These are phyloP conservation scores for Chelonus insularis DNA, from an alignment of 1,140 invertebrate genomes.

Conservation along the genomic window DNA sequence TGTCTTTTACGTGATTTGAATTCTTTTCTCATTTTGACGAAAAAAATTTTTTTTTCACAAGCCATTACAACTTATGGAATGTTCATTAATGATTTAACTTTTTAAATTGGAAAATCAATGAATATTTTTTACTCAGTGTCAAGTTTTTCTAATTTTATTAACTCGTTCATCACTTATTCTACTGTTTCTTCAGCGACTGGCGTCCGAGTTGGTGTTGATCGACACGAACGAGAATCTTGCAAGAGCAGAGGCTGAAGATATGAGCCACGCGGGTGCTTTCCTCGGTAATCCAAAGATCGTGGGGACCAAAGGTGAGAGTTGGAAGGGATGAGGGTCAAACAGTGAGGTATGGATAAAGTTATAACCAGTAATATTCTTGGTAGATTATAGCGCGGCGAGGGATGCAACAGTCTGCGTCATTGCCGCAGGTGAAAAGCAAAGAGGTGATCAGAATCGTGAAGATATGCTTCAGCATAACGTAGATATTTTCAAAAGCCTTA, in stretches of 20 bases:
- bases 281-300: conserved; percentile 47
- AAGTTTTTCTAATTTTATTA: background rate
- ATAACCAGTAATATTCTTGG: conserved; percentile 22
- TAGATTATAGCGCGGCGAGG: conserved; percentile 62
- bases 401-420: conserved; percentile 65
- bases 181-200: conserved; percentile 58
- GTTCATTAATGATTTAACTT: too few relatives aligned
- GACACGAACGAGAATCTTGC: conserved; percentile 64
- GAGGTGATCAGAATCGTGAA: conserved; percentile 58
- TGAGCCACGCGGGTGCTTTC: conserved; percentile 65
- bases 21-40: background rate
- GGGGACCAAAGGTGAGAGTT: conserved; percentile 46
- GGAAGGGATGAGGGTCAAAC: background rate
- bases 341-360: conserved; percentile 22
- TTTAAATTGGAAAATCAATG: too few relatives aligned
- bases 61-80: too few relatives aligned
- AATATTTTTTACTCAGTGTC: too few relatives aligned
- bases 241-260: conserved; percentile 65
- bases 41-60: too few relatives aligned
- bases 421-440: conserved; percentile 63
- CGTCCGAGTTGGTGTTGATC: conserved; percentile 63
- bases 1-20: background rate
- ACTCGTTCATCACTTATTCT: conserved; percentile 1
- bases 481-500: conserved; percentile 63
- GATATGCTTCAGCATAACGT: conserved; percentile 63